Evolutionary conservation across 2,113 vertebrate species (phyloP).

Genomic region (Chrysochloris asiatica): DNA sequence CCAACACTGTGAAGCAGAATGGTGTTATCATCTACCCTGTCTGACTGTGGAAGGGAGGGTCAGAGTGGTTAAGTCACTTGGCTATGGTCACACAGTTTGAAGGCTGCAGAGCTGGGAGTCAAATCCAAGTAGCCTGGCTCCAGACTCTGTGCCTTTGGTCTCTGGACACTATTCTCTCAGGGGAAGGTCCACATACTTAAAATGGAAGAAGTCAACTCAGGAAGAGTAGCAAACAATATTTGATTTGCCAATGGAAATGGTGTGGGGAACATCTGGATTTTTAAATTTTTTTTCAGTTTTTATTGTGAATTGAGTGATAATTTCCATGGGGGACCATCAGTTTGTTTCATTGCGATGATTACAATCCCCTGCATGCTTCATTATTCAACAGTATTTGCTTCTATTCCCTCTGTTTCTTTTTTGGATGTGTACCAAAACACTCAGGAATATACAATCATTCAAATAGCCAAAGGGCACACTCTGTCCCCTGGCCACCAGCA

Average conservation of each 20-base stretch:
- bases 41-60: background rate
- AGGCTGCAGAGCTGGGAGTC: background rate
- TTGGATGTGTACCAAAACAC: too few species aligned
- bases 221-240: background rate
- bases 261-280: conserved; percentile 64
- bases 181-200: background rate
- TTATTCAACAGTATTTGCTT: too few species aligned
- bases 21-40: rapidly evolving
- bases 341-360: too few species aligned
- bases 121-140: background rate
- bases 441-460: too few species aligned
- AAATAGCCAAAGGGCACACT: too few species aligned
- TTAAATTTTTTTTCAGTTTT: too few species aligned
- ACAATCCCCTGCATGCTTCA: too few species aligned
- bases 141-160: background rate
- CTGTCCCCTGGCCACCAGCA: too few species aligned
- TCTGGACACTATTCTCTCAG: too few species aligned
- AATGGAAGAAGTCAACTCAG: background rate
- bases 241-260: conserved; percentile 40
- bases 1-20: background rate
- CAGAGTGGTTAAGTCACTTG: background rate
- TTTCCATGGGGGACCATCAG: too few species aligned
- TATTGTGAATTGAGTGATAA: too few species aligned
- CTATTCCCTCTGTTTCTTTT: too few species aligned
- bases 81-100: background rate